Evolutionary conservation across 2,113 vertebrate genomes (phyloP), one percentile per base, ranked within the genome.

Genomic region (Anoura caudifer): DNA sequence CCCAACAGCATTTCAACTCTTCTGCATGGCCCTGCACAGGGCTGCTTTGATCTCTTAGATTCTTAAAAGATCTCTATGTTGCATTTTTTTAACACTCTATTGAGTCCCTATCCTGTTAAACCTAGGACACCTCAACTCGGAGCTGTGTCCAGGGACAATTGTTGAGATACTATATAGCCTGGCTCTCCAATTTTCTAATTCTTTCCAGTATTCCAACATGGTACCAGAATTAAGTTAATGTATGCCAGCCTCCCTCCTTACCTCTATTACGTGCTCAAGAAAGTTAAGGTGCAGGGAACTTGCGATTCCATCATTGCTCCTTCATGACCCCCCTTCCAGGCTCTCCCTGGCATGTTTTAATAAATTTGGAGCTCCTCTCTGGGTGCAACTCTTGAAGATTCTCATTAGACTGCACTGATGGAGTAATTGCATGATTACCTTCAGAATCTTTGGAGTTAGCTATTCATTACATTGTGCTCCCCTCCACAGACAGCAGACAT

Each of bases 231-330:
- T 52, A 54, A 33, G 41, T 4, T 45, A 12, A 31, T 52, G 12
- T 10, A 10, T 50, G 24, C 38, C 47, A 47, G 7, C n/a, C 9
- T 9, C 33, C 52, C 24, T 43, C 26, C 67, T 65, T 15, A 24
- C 24, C 5, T 17, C 38, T 4, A 12, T 1, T 15, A 45, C 3
- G 0, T 4, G 10, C 56, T 28, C 22, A 10, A 52, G 15, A 19
- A 63, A 45, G 38, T 54, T 8, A 76, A 76, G 73, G 47, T 50
- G 45, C 16, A 76, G 28, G 45, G 38, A 63, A 83, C 56, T 63
- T 28, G 4, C 15, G 54, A 50, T 56, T 5, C 31, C 3, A 14
- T 28, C 20, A 14, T 63, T 63, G 28, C 28, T 63, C 61, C 26
- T 31, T 90, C 50, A 13, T 0, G 2, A 28, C 54, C 28, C 0